These are phyloP conservation scores for Eolophus roseicapilla DNA, from an alignment of 2,113 vertebrate species.

Conservation along the genomic window DNA sequence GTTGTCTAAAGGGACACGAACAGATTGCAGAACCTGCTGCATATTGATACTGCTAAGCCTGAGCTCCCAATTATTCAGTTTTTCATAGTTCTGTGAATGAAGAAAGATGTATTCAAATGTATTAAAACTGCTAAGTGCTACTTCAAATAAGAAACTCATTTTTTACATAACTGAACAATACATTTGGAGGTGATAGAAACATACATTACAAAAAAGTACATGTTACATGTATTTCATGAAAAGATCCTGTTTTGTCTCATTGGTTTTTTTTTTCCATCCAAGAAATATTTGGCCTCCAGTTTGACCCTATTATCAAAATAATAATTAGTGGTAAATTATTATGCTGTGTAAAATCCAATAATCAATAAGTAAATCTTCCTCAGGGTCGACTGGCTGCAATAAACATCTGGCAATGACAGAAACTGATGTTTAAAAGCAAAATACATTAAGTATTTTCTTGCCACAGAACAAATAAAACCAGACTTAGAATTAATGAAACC, in stretches of 20 bases:
- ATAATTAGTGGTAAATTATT: background rate
- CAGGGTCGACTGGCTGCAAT: background rate
- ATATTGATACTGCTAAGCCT: background rate
- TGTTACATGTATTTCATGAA: background rate
- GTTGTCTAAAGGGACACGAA: background rate
- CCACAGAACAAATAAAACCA: background rate
- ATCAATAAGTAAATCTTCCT: background rate
- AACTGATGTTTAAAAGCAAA: constrained; percentile 1
- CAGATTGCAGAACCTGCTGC: background rate
- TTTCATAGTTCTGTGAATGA: background rate
- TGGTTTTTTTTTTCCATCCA: background rate
- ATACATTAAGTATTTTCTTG: background rate
- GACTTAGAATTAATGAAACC: background rate
- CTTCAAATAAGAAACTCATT: background rate
- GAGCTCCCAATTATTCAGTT: background rate
- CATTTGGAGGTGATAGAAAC: background rate
- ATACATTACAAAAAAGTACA: background rate
- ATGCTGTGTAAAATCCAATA: constrained; percentile 12
- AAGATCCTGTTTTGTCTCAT: background rate
- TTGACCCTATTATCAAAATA: background rate
- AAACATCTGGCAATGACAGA: background rate
- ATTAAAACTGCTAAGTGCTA: background rate
- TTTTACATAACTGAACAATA: background rate
- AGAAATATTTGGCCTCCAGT: background rate
- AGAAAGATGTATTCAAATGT: background rate